A percentile compares a stretch with the other conserved stretches of the same genome.
phyloP scores from a whole-genome alignment of 2,113 vertebrate species.

The Notechis scutatus region DNA sequence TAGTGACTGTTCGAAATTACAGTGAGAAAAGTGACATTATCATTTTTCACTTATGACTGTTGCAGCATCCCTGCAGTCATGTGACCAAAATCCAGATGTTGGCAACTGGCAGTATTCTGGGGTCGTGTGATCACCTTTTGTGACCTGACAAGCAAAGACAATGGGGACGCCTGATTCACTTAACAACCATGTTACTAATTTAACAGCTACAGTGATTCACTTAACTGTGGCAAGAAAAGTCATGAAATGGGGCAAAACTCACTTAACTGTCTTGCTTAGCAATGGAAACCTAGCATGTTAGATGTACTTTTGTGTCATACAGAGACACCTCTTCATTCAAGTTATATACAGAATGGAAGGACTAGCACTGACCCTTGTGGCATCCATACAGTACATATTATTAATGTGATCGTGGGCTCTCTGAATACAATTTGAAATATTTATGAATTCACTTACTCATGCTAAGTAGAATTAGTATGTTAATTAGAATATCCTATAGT shows the following conservation, averaged over 20 bases:
- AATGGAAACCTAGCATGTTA: not conserved
- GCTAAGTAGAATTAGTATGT: not conserved
- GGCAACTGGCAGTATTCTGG: not conserved
- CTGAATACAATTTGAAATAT: not conserved
- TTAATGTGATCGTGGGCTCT: not conserved
- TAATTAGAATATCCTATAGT: not conserved
- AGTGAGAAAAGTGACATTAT: not conserved
- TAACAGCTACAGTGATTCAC: not conserved
- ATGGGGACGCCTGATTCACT: not conserved
- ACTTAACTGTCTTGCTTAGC: not conserved
- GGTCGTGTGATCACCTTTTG: not conserved
- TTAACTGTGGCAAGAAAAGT: not conserved
- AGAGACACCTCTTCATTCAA: not conserved
- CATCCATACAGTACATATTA: not conserved
- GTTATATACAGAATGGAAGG: not conserved
- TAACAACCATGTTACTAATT: not conserved
- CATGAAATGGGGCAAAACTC: not conserved
- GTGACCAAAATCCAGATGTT: not conserved
- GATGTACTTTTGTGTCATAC: not conserved
- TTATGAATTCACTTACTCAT: not conserved
- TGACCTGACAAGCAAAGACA: not conserved
- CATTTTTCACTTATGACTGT: not conserved
- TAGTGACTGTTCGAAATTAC: not conserved
- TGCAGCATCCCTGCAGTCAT: not conserved
- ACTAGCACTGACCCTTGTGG: not conserved